A percentile compares a stretch with the other conserved stretches of the same genome.
Conservation (phyloP, 2,797 vertebrate genomes). For the Chelonia mydas region DNA sequence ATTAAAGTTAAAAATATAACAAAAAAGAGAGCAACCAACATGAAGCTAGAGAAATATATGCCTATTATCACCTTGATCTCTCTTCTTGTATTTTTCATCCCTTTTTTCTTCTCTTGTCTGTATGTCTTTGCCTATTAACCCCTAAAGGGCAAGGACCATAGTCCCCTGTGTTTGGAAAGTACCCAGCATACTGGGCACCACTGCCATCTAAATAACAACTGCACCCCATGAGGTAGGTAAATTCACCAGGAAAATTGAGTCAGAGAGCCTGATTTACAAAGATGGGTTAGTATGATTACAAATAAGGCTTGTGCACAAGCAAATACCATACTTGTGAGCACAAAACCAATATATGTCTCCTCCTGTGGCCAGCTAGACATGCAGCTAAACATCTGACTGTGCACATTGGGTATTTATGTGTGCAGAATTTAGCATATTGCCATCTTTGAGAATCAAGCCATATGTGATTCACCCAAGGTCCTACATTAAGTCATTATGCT, state of each 20-base stretch:
- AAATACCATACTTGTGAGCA: neutral
- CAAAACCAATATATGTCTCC: neutral
- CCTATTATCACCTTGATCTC: neutral
- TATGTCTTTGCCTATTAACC: neutral
- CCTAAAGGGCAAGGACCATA: rapidly evolving
- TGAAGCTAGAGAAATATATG: neutral
- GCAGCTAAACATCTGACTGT: neutral
- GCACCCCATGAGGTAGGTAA: neutral
- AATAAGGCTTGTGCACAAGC: neutral
- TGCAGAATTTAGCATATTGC: neutral
- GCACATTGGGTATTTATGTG: neutral
- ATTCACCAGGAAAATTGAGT: neutral
- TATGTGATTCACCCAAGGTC: constrained; percentile 16
- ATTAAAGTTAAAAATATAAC: neutral
- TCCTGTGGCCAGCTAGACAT: neutral
- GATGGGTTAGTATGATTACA: neutral
- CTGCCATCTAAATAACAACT: neutral
- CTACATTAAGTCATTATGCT: neutral
- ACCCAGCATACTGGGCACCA: neutral
- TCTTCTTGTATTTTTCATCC: neutral
- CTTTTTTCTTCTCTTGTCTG: neutral
- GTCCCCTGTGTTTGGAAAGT: constrained; percentile 18
- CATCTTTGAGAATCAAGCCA: constrained; percentile 3
- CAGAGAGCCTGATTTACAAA: neutral
- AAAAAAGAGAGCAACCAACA: neutral